A percentile compares a stretch with the other conserved stretches of the same genome.
Evolutionary conservation across 2,888 invertebrate species (phyloP).

Genomic region (Liopterus haemorrhoidalis): DNA sequence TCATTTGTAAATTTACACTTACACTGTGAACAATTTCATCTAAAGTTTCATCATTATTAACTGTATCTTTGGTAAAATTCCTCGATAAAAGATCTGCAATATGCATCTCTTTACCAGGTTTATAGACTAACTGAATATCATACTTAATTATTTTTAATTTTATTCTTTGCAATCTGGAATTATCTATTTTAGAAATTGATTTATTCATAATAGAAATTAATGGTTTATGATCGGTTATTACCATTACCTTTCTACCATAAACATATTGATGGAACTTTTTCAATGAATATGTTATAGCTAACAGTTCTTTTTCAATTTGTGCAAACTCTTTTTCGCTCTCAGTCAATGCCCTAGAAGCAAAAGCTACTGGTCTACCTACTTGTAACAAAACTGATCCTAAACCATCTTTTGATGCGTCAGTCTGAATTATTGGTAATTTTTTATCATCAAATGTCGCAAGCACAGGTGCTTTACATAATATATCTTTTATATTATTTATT

Average conservation of each 20-base stretch:
- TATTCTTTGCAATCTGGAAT: background rate
- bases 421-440: background rate
- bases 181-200: background rate
- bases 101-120: background rate
- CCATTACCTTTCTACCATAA: background rate
- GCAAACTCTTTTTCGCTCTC: background rate
- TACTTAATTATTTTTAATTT: background rate
- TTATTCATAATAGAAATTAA: background rate
- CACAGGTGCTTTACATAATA: background rate
- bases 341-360: background rate
- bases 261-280: background rate
- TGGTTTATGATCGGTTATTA: constrained; percentile 3
- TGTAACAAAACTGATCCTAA: background rate
- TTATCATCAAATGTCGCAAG: background rate
- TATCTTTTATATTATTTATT: background rate
- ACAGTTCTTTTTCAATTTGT: background rate
- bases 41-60: constrained; percentile 3
- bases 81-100: background rate
- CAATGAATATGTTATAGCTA: background rate
- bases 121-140: background rate
- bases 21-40: too few species aligned
- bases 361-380: background rate
- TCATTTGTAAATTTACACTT: constrained; percentile 14
- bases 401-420: background rate
- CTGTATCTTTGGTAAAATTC: background rate